A percentile compares a stretch with the other conserved stretches of the same genome.
phyloP scores from a whole-genome alignment of 30 jellyfish, hydroid and myxozoan genomes.

The Clytia hemisphaerica region DNA sequence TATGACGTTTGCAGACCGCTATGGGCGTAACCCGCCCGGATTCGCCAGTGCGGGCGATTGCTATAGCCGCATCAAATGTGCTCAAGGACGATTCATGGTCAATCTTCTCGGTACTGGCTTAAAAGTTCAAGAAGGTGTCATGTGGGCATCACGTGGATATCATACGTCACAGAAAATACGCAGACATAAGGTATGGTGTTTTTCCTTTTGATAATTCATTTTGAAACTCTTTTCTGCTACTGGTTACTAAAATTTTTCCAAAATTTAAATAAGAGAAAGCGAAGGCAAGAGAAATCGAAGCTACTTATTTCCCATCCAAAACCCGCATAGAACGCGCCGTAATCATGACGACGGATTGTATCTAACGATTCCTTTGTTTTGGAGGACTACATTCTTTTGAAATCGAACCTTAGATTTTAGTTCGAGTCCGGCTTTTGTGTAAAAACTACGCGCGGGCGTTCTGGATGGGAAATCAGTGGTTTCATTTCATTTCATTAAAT shows the following conservation, averaged over 20 bases:
- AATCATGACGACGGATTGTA: too few species aligned
- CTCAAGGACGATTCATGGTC: conserved; percentile 90
- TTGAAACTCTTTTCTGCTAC: neutral
- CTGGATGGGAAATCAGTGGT: too few species aligned
- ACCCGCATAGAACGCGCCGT: too few species aligned
- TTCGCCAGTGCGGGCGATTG: conserved; percentile 96
- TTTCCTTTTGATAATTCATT: neutral
- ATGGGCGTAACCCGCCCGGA: conserved; percentile 98
- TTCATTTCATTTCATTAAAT: too few species aligned
- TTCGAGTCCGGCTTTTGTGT: too few species aligned
- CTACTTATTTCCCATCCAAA: neutral
- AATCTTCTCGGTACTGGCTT: conserved; percentile 78
- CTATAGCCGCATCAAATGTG: conserved; percentile 68
- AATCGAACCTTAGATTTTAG: too few species aligned
- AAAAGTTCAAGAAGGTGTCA: conserved; percentile 61
- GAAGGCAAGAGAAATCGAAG: neutral
- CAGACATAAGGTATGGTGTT: conserved; percentile 46
- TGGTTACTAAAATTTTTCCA: neutral
- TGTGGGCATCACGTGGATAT: conserved; percentile 88
- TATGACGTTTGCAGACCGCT: conserved; percentile 81
- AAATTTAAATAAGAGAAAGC: neutral
- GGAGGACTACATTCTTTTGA: too few species aligned
- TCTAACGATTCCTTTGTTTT: too few species aligned
- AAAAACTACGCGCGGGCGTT: too few species aligned
- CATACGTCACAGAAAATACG: conserved; percentile 70